phyloP scores from a whole-genome alignment of 2,797 vertebrate genomes.

The Sebastes itinus region DNA sequence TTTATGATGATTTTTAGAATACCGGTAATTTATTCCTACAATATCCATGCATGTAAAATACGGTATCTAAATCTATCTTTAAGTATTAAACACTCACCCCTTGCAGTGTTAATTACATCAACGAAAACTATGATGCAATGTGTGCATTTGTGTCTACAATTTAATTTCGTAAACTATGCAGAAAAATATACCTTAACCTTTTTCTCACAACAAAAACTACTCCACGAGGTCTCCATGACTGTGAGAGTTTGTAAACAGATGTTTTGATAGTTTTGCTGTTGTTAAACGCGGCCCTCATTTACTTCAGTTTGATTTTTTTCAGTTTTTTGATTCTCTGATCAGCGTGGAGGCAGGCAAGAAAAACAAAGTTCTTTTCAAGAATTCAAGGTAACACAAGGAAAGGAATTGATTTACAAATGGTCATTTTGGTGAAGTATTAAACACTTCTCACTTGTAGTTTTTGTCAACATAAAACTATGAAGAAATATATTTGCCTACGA shows the following conservation, averaged over 20 bases:
- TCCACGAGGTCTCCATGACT: neutral
- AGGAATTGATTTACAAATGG: too few relatives aligned
- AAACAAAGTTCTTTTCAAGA: too few relatives aligned
- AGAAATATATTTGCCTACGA: neutral
- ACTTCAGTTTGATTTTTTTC: accelerated
- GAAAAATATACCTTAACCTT: too few relatives aligned
- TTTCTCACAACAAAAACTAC: neutral
- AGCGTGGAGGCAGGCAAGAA: too few relatives aligned
- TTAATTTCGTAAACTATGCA: neutral
- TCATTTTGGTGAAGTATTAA: too few relatives aligned
- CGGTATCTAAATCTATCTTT: neutral
- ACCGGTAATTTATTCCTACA: neutral
- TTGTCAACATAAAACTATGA: neutral
- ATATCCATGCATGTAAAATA: neutral
- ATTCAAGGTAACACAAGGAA: too few relatives aligned
- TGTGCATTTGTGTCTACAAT: neutral
- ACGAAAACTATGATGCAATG: neutral
- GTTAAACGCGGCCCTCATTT: neutral
- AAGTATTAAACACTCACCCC: neutral
- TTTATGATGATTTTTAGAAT: neutral
- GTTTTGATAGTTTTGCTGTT: neutral
- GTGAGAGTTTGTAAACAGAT: neutral
- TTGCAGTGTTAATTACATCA: neutral
- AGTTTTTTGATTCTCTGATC: neutral
- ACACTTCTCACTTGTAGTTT: accelerated